These are phyloP conservation scores for Lepas anatifera DNA, from an alignment of 2,888 invertebrate genomes.

Conservation along the genomic window DNA sequence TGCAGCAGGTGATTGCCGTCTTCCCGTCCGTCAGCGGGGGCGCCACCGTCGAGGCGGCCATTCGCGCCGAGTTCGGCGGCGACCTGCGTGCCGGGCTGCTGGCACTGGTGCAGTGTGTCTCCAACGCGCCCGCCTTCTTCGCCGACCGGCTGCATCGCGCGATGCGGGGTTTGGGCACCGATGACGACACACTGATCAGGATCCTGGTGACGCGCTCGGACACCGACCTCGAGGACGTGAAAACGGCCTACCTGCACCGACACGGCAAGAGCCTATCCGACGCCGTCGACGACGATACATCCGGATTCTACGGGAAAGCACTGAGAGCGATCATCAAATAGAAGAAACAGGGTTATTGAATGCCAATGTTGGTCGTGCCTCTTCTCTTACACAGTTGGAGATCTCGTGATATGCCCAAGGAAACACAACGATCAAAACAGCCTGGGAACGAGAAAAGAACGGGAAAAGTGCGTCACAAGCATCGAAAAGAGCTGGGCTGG, in stretches of 20 bases:
- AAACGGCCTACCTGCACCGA: background rate
- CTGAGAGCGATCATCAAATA: constrained; percentile 25
- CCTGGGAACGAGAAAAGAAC: too few relatives aligned
- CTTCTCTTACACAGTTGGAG: too few relatives aligned
- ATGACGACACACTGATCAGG: constrained; percentile 23
- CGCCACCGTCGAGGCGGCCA: constrained; percentile 44
- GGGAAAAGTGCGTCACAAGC: too few relatives aligned
- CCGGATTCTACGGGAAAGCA: constrained; percentile 28
- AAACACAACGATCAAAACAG: too few relatives aligned
- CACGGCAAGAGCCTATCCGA: background rate
- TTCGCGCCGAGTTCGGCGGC: constrained; percentile 45
- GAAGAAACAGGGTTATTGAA: too few relatives aligned
- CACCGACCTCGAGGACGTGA: background rate
- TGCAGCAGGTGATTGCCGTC: background rate
- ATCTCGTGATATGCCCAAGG: too few relatives aligned
- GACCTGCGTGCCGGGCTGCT: constrained; percentile 36
- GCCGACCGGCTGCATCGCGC: constrained; percentile 20
- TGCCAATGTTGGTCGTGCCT: too few relatives aligned
- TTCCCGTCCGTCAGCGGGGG: background rate
- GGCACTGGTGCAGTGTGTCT: constrained; percentile 18
- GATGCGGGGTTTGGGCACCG: constrained; percentile 23
- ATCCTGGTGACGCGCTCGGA: constrained; percentile 22
- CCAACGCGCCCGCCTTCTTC: constrained; percentile 22
- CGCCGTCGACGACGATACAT: constrained; percentile 21
- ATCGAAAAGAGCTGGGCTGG: too few relatives aligned